A percentile compares a stretch with the other conserved stretches of the same genome.
These are phyloP conservation scores for Archips crataeganus DNA, from an alignment of 2,888 invertebrate species.

Conservation along the genomic window DNA sequence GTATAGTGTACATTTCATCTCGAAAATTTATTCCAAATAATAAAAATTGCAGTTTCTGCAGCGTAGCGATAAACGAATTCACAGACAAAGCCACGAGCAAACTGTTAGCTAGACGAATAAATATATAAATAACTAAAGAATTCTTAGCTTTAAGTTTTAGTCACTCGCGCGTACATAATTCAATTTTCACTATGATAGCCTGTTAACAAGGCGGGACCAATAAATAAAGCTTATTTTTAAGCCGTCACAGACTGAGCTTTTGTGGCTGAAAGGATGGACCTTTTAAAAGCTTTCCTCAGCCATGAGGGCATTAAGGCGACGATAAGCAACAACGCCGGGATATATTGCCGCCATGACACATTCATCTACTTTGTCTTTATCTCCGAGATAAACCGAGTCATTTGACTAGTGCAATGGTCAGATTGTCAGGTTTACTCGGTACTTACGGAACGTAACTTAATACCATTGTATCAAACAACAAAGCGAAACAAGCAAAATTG, in stretches of 20 bases:
- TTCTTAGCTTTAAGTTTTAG: neutral
- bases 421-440: constrained; percentile 27
- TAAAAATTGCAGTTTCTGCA: no score
- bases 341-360: constrained; percentile 74
- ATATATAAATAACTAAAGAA: no score
- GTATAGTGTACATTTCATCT: no score
- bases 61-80: no score
- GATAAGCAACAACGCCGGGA: constrained; percentile 76
- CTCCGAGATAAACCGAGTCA: constrained; percentile 69
- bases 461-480: neutral
- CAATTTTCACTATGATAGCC: constrained; percentile 27
- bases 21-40: no score
- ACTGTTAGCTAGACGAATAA: neutral
- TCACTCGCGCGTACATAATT: neutral
- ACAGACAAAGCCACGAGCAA: no score
- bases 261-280: constrained; percentile 71
- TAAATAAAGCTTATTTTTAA: constrained; percentile 45
- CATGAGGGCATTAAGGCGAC: constrained; percentile 72
- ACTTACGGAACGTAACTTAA: constrained; percentile 26
- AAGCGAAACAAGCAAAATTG: neutral
- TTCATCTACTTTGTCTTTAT: constrained; percentile 78
- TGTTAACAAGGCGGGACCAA: constrained; percentile 39
- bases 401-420: constrained; percentile 57
- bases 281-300: constrained; percentile 78
- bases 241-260: constrained; percentile 56